Conservation (phyloP, 2,888 invertebrate genomes). For the Liodrosophila aerea region DNA sequence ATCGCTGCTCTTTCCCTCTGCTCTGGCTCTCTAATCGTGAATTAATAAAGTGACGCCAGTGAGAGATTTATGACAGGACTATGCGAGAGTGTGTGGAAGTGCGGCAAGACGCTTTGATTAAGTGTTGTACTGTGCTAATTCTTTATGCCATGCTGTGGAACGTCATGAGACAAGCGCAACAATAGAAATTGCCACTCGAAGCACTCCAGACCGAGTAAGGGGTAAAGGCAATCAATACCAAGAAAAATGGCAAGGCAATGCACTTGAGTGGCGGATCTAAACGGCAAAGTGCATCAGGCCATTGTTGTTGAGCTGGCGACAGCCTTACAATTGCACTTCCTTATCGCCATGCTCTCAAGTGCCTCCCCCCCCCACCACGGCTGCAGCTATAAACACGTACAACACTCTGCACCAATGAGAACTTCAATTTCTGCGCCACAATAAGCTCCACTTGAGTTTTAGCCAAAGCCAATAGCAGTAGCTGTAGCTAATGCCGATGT, state of each 20-base stretch:
- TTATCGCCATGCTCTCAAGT: slow-evolving; percentile 60
- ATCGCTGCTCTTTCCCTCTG: slow-evolving; percentile 42
- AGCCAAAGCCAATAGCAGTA: slow-evolving; percentile 32
- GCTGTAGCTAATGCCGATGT: slow-evolving; percentile 4
- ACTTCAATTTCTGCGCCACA: slow-evolving; percentile 68
- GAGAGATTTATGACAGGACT: slow-evolving; percentile 58
- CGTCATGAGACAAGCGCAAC: slow-evolving; percentile 44
- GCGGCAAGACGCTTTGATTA: slow-evolving; percentile 32
- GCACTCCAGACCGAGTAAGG: slow-evolving; percentile 21
- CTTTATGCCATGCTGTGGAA: slow-evolving; percentile 26
- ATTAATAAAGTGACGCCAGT: slow-evolving; percentile 67
- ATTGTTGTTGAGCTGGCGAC: slow-evolving; percentile 61
- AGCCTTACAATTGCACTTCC: slow-evolving; percentile 70
- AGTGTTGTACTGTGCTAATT: slow-evolving; percentile 46
- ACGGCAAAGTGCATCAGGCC: slow-evolving; percentile 54
- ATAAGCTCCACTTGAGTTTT: slow-evolving; percentile 62
- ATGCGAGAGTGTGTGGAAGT: slow-evolving; percentile 11
- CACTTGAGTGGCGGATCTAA: slow-evolving; percentile 58
- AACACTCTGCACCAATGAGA: slow-evolving; percentile 45
- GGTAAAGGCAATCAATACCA: slow-evolving; percentile 32
- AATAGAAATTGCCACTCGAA: slow-evolving; percentile 62
- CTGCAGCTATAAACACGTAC: not conserved
- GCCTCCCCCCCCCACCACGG: not conserved
- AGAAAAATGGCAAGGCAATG: slow-evolving; percentile 55
- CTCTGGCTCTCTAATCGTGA: slow-evolving; percentile 57